These are phyloP conservation scores for Hylaeus volcanicus DNA, from an alignment of 1,140 invertebrate species.

Conservation along the genomic window DNA sequence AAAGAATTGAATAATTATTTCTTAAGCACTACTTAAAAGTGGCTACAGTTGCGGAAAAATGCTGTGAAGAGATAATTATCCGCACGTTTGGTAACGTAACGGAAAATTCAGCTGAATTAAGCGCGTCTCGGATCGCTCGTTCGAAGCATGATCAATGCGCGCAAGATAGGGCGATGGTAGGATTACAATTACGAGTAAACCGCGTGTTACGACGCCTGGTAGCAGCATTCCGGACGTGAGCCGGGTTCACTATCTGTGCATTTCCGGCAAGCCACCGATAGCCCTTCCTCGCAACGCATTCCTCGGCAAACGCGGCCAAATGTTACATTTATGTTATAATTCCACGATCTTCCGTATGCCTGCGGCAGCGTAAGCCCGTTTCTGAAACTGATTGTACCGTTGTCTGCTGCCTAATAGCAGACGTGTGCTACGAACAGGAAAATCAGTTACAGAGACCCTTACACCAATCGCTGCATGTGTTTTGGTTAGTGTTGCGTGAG, in stretches of 20 bases:
- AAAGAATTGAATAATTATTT: too few species aligned
- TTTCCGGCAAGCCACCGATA: constrained; percentile 54
- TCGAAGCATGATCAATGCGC: constrained; percentile 35
- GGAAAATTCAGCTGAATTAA: neutral
- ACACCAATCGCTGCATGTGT: neutral
- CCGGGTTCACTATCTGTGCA: constrained; percentile 54
- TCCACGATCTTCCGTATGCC: neutral
- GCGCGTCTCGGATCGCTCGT: constrained; percentile 10
- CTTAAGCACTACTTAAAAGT: too few species aligned
- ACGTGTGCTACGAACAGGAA: neutral
- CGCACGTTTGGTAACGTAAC: neutral
- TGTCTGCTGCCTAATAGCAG: neutral
- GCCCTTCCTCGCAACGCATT: constrained; percentile 48
- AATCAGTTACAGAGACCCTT: neutral
- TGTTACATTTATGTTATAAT: constrained; percentile 60
- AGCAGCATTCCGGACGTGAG: constrained; percentile 58
- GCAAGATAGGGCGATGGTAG: neutral
- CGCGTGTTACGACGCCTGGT: constrained; percentile 51
- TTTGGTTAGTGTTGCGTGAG: neutral
- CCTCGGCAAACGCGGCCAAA: constrained; percentile 42
- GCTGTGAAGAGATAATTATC: too few species aligned
- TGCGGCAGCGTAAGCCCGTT: neutral
- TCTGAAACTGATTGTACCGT: constrained; percentile 13
- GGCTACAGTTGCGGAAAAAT: too few species aligned
- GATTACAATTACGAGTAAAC: constrained; percentile 56